Conservation (phyloP, 1,140 invertebrate genomes). For the Drosophila ananassae region DNA sequence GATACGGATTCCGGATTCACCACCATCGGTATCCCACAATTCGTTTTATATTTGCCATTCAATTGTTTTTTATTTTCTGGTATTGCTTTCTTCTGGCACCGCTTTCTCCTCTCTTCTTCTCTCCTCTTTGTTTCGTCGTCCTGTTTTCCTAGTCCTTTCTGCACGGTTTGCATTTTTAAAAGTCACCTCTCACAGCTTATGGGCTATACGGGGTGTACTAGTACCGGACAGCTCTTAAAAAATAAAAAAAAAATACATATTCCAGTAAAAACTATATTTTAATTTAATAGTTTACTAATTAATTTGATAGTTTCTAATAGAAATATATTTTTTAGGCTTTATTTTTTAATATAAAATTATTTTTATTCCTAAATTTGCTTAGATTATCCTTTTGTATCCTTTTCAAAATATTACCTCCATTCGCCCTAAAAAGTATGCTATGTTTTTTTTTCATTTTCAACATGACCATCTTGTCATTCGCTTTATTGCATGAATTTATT, state of each 20-base stretch:
- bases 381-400: too few relatives aligned
- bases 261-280: too few relatives aligned
- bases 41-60: conserved; percentile 59
- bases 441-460: too few relatives aligned
- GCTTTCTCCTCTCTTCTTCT: background rate
- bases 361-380: background rate
- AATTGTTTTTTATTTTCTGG: conserved; percentile 54
- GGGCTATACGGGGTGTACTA: background rate
- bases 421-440: too few relatives aligned
- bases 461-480: too few relatives aligned
- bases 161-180: conserved; percentile 59
- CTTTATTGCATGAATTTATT: too few relatives aligned
- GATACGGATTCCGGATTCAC: conserved; percentile 2
- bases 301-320: too few relatives aligned
- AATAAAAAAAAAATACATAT: too few relatives aligned
- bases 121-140: conserved; percentile 6
- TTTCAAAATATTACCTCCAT: too few relatives aligned
- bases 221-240: background rate
- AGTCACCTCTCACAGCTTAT: conserved; percentile 1
- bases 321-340: background rate
- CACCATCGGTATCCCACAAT: conserved; percentile 40
- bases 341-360: background rate
- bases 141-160: conserved; percentile 18
- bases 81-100: conserved; percentile 28
- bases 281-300: too few relatives aligned